Evolutionary conservation across 2,888 invertebrate species (phyloP).

Genomic region (Mayetiola destructor): DNA sequence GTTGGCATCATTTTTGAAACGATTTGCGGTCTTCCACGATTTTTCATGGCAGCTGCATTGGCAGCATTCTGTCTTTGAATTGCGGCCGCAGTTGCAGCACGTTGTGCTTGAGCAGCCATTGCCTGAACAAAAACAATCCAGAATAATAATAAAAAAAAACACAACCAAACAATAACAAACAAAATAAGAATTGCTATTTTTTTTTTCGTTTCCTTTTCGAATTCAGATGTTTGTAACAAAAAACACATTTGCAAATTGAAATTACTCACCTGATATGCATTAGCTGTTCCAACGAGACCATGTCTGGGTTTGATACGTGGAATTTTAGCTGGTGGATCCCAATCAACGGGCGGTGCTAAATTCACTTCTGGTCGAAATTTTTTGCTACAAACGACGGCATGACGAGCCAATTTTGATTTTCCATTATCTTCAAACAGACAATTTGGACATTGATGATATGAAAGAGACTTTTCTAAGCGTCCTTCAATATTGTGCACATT

Average conservation of each 20-base stretch:
- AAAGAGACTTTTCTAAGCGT: conserved; percentile 67
- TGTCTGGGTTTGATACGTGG: conserved; percentile 42
- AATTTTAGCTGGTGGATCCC: conserved; percentile 90
- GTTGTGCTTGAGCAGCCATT: conserved; percentile 35
- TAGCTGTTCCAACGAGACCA: conserved; percentile 35
- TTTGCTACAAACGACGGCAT: conserved; percentile 74
- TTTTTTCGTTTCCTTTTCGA: background rate
- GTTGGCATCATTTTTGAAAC: conserved; percentile 23
- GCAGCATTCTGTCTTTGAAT: conserved; percentile 17
- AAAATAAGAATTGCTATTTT: background rate
- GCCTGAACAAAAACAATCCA: conserved; percentile 23
- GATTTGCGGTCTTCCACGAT: conserved; percentile 29
- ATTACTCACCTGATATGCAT: conserved; percentile 33
- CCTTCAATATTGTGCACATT: conserved; percentile 74
- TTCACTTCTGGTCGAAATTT: conserved; percentile 80
- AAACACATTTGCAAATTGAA: background rate
- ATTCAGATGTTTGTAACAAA: background rate
- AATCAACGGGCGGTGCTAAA: conserved; percentile 71
- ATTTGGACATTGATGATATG: conserved; percentile 81
- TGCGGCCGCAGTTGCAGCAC: conserved; percentile 21
- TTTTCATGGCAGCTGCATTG: conserved; percentile 23
- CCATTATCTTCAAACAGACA: conserved; percentile 91
- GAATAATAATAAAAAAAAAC: background rate
- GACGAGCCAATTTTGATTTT: conserved; percentile 77
- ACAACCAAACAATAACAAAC: background rate